Base-by-base conservation (phyloP, 2,888 invertebrate genomes). In the Chirona hameri region DNA sequence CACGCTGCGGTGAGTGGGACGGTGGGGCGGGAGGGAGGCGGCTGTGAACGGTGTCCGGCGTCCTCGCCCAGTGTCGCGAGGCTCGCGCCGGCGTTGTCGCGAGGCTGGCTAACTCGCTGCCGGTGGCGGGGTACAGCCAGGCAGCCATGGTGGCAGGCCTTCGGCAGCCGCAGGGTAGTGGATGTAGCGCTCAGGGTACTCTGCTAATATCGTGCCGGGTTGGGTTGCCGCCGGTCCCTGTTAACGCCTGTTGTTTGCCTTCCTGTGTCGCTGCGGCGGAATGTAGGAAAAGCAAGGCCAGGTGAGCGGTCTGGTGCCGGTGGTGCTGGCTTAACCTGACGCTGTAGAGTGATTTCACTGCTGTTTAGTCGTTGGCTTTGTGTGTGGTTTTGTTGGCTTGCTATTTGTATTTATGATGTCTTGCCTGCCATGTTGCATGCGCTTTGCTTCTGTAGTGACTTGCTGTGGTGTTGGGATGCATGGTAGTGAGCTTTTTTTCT, bases 1-100 rank as follows among this genome's bases (percentile, higher is more conserved):
- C 85, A 94, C 93, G 5, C 89, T 95, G 60, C 91, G 93, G 92
- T 93, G 88, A 88, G 89, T 86, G 24, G 60, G n/a, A 7, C 7
- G 39, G 39, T 39, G 39, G 7, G 2, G 39, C 2, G 7, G 39
- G 39, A 7, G 39, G 39, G 39, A 7, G 39, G 39, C 39, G 39
- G 39, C 4, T 39, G 39, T n/a, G 39, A 39, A 39, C 39, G 2
- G 39, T 39, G 7, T 39, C 39, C 39, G 39, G 39, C 7, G 39
- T 39, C 7, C 39, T 39, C 39, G 2, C 39, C 39, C 39, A 7
- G 39, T 39, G 39, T 39, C 39, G 39, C 39, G 39, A 39, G 39
- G 39, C 39, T 39, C 2, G 39, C 4, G 7, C 39, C 39, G 39
- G 39, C 39, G 4, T 39, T 39, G 39, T 39, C 39, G 39, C 39